phyloP scores from a whole-genome alignment of 2,113 vertebrate genomes.

The Microtus pennsylvanicus region DNA sequence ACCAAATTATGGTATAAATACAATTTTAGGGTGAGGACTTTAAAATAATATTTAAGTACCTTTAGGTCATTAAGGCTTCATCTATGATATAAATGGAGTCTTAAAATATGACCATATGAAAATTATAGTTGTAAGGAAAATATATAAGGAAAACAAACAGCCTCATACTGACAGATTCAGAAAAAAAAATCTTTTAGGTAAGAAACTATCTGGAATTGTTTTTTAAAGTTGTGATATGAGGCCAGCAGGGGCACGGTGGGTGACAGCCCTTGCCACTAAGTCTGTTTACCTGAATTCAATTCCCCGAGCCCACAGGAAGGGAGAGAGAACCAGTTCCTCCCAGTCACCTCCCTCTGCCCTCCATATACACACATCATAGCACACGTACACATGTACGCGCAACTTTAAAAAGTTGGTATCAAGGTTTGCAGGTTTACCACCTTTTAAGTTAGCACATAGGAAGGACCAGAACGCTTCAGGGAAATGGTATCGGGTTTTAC shows the following conservation, averaged over 20 bases:
- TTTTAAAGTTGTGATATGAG: background rate
- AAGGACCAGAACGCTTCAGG: background rate
- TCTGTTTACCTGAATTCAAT: background rate
- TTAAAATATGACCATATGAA: background rate
- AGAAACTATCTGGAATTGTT: slow-evolving; percentile 7
- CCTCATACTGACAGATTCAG: slow-evolving; percentile 1
- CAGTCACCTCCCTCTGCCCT: background rate
- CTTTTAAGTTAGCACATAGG: background rate
- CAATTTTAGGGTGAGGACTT: background rate
- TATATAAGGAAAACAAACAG: background rate
- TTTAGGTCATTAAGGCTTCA: slow-evolving; percentile 8
- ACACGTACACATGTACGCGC: background rate
- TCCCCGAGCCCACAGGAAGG: background rate
- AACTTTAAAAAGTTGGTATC: background rate
- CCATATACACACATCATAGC: background rate
- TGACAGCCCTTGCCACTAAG: background rate
- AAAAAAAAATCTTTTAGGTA: slow-evolving; percentile 36
- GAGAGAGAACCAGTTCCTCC: background rate
- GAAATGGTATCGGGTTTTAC: background rate
- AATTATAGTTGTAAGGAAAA: background rate
- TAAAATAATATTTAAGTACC: slow-evolving; percentile 11
- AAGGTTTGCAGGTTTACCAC: background rate
- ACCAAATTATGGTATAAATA: background rate
- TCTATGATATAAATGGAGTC: slow-evolving; percentile 9
- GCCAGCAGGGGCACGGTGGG: background rate